A percentile compares a stretch with the other conserved stretches of the same genome.
These are phyloP conservation scores for Ichneumoninae sp. DNA, from an alignment of 2,888 invertebrate species.

Conservation along the genomic window DNA sequence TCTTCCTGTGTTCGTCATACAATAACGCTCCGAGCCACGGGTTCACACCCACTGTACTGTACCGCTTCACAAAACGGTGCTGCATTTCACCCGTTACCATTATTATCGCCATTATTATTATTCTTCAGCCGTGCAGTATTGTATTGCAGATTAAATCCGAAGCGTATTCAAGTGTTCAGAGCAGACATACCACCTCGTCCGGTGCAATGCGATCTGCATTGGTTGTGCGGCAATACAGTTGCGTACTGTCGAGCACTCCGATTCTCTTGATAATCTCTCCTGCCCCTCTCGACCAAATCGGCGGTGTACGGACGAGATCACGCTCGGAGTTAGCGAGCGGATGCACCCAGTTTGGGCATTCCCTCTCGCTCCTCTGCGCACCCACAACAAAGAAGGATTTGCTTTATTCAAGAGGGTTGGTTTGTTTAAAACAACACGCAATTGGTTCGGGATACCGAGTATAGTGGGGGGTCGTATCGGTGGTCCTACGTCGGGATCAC, in stretches of 20 bases:
- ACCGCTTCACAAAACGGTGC: not conserved
- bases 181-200: not conserved
- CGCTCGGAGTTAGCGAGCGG: not conserved
- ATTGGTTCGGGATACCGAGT: slow-evolving; percentile 63
- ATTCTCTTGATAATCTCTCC: slow-evolving; percentile 15
- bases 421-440: slow-evolving; percentile 67
- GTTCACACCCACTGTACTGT: not conserved
- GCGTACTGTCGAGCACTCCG: not conserved
- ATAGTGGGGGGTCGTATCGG: not conserved
- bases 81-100: not conserved
- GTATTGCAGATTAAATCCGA: slow-evolving; percentile 2
- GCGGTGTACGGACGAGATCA: slow-evolving; percentile 10
- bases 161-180: not conserved
- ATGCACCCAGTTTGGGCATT: slow-evolving; percentile 16
- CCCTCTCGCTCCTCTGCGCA: not conserved
- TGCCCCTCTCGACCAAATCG: not conserved
- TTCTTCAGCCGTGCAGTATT: not conserved
- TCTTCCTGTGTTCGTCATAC: not conserved
- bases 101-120: not conserved
- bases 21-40: not conserved
- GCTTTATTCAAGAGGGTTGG: slow-evolving; percentile 66
- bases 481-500: slow-evolving; percentile 47
- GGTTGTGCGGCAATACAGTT: not conserved
- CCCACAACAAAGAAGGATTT: slow-evolving; percentile 61
- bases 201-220: not conserved